Conservation (phyloP, 2,113 vertebrate species). For the Recurvirostra avosetta region DNA sequence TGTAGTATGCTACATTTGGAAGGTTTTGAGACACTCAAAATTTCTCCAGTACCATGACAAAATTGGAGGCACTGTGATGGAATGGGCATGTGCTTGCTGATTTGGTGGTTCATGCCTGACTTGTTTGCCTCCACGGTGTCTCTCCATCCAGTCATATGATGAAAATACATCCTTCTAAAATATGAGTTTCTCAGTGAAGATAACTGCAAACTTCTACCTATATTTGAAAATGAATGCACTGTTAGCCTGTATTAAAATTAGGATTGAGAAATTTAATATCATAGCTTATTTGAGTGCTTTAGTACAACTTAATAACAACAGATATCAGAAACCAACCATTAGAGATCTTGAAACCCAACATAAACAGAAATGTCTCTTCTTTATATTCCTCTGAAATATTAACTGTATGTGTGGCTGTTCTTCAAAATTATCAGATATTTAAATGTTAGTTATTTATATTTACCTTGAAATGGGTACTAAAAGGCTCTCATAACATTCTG, state of each 20-base stretch:
- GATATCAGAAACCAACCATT: background rate
- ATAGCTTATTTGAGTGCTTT: background rate
- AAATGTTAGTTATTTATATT: background rate
- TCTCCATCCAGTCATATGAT: background rate
- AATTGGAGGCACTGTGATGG: background rate
- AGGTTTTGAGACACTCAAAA: background rate
- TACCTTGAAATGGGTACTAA: background rate
- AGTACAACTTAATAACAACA: background rate
- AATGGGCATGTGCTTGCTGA: background rate
- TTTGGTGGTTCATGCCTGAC: background rate
- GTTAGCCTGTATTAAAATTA: background rate
- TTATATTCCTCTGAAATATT: background rate
- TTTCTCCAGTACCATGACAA: background rate
- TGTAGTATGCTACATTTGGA: background rate
- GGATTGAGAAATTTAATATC: background rate
- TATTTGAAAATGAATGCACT: background rate
- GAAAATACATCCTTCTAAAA: fast-evolving
- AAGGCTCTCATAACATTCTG: background rate
- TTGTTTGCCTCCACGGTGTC: background rate
- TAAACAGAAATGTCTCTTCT: background rate
- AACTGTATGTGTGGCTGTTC: background rate
- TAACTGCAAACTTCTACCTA: background rate
- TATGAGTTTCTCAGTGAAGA: background rate
- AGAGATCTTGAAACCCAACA: background rate
- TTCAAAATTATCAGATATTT: background rate